Base-by-base conservation (phyloP, 2,113 vertebrate species). In the Hepsetus odoe region DNA sequence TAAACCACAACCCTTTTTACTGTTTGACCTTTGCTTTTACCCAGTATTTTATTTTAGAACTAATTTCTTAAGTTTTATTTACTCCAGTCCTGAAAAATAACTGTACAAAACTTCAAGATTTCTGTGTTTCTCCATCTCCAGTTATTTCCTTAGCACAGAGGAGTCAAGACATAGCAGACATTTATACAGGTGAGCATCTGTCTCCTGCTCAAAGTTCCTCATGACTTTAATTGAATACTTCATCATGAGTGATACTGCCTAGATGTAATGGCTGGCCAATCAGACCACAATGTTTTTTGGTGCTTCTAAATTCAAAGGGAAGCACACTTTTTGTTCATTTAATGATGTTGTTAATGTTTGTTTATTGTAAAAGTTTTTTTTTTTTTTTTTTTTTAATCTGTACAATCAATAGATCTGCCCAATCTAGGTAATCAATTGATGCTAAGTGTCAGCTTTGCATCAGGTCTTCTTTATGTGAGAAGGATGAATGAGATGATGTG, bases 141-240 rank as follows among this genome's bases (percentile, higher is more conserved):
- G 94, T 58, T 95, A 92, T 80, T 95, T 94, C 82, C 85, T 94
- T 84, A 94, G 94, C 79, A 86, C 91, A 22, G 94, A 95, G 49
- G 91, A 90, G 20, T 93, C 91, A 14, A 87, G 86, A 75, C 90
- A 91, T n/a, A 91, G 89, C 85, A 88, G 91, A 85, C 93, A 95
- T 77, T 90, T 95, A 14, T 94, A 93, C 88, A 94, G 94, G 94
- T 95, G 79, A 85, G 80, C 16, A n/a, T 58, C 44, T 69, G 5
- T 18, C n/a, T 35, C 61, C 22, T 46, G 38, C 9, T 56, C 20
- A 59, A 46, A 38, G 16, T 2, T 24, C 33, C 44, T 51, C 49
- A 16, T 18, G 24, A 26, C 64, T n/a, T 13, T 79, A 76, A 77
- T 77, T 84, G 62, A 80, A 76, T 58, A 61, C 49, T 73, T 56